Base-by-base conservation (phyloP, 2,113 vertebrate species). In the Gambusia affinis region DNA sequence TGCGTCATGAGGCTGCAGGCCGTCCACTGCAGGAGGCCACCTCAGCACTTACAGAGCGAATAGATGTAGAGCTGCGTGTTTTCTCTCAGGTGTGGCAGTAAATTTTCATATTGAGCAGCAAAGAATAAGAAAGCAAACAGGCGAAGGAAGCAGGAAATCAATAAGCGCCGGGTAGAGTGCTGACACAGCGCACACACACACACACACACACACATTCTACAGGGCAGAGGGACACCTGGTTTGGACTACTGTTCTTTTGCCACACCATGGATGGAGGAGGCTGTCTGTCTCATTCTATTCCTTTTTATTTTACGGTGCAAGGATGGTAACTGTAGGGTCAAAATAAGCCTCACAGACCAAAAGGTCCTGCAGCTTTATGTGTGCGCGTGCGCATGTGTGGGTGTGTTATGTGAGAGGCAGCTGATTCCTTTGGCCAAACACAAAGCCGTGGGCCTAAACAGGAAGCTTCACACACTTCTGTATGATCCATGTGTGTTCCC, bases 401-500 rank as follows among this genome's bases (percentile, higher is more conserved):
- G 51, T 60, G 51, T 64, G 68, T 69, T 30, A 31, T 54, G 54
- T 73, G 67, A 72, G 67, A 67, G 71, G 65, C 67, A 76, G 73
- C 51, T n/a, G 47, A 84, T 73, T 80, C 70, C 72, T 71, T 87
- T 76, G 80, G 73, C 70, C 64, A 37, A 61, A 70, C 79, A 83
- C 81, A 81, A 85, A 88, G 83, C 81, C 1, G 39, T 67, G 63
- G 39, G 70, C 57, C 74, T 77, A 70, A 85, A 88, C 87, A 91
- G 90, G 89, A 93, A 91, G 88, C 72, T 19, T 71, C 78, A 75
- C 81, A 75, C 82, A 81, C 79, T 73, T 76, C 65, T 73, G 72
- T 71, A 68, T 60, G 30, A 83, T 82, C 74, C 64, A 47, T 85
- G 77, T 87, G 85, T 85, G 78, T 76, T 76, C 64, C 61, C 74